Base-by-base conservation (phyloP, 2,113 vertebrate species). In the Argyrosomus japonicus region DNA sequence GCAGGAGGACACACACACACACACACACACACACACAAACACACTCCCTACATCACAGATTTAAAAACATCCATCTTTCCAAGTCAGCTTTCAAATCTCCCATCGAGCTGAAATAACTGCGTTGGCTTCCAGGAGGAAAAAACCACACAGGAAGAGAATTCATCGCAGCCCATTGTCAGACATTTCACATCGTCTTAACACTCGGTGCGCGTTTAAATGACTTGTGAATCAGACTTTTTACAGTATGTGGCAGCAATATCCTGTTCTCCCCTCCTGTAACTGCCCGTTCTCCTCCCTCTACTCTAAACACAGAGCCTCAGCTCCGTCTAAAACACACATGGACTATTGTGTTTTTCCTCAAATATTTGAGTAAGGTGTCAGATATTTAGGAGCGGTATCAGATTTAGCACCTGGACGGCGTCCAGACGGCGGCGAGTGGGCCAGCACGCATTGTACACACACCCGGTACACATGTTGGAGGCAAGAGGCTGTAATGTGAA, bases 311-410 rank as follows among this genome's bases (percentile, higher is more conserved):
- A 15, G 54, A 64, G 43, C 19, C 81, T 78, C 65, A 4, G 71
- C 64, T 62, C 29, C 51, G 25, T 72, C 75, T 71, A 36, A 79
- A 77, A 77, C 81, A 89, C 87, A 89, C 90, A 88, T 0, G 10
- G 74, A 56, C 77, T 70, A 80, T 88, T 88, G 85, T 89, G 88
- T 87, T 88, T 80, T 57, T 47, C 54, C 85, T 90, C 86, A 91
- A 92, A 92, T 91, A 91, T 94, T 92, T 93, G 89, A 90, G 79
- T 15, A 88, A 88, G 88, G 93, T 92, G 92, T 93, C 90, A 85
- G 88, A 93, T 79, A 87, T 78, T 82, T 79, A 63, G 81, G 36
- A 78, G 79, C 53, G 6, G 78, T 89, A 91, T 93, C 89, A 86
- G 79, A 79, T 91, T 87, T 81, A 88, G 43, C 83, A 81, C 79